phyloP scores from a whole-genome alignment of 2,797 vertebrate genomes.

The Loris lydekkerianus region DNA sequence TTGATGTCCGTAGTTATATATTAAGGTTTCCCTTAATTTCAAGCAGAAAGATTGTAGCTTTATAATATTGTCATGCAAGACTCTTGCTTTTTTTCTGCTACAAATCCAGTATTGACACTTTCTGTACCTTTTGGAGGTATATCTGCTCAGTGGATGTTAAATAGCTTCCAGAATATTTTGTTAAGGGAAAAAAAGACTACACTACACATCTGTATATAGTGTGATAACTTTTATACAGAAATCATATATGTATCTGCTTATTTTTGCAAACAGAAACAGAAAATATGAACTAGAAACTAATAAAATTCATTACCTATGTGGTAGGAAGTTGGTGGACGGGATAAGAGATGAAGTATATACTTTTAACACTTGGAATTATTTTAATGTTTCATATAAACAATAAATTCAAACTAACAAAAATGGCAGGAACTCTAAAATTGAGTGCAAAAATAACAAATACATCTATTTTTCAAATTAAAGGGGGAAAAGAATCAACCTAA shows the following conservation, averaged over 20 bases:
- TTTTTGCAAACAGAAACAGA: slow-evolving; percentile 17
- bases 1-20: not conserved
- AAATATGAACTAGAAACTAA: slow-evolving; percentile 39
- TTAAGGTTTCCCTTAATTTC: not conserved
- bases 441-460: slow-evolving; percentile 26
- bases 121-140: not conserved
- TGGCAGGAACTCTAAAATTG: not conserved
- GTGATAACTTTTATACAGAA: not conserved
- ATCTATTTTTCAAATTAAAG: slow-evolving; percentile 35
- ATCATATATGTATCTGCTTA: not conserved
- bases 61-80: not conserved
- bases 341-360: not conserved
- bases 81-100: slow-evolving; percentile 7
- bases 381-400: not conserved
- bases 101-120: not conserved
- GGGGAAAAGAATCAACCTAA: not conserved
- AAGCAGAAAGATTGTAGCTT: not conserved
- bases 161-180: slow-evolving; percentile 17
- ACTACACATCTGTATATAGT: not conserved
- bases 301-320: not conserved
- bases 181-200: not conserved
- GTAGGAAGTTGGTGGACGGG: not conserved
- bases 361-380: slow-evolving; percentile 36
- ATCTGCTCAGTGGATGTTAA: not conserved
- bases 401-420: slow-evolving; percentile 29